A percentile compares a stretch with the other conserved stretches of the same genome.
Conservation (phyloP, 2,888 invertebrate genomes). For the Zaprionus bogoriensis region DNA sequence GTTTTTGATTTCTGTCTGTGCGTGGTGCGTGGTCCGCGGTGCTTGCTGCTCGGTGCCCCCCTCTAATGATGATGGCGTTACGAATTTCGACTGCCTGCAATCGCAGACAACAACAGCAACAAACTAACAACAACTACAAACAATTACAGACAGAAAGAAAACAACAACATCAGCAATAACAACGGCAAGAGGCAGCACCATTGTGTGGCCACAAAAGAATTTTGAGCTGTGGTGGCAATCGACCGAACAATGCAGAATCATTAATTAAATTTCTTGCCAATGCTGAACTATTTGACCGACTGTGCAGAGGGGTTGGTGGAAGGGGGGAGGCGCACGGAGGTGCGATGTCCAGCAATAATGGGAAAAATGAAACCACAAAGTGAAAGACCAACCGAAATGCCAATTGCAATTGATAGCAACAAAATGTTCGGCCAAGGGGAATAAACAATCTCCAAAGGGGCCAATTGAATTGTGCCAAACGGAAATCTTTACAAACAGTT, state of each 20-base stretch:
- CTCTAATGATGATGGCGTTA: conserved; percentile 79
- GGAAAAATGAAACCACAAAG: conserved; percentile 41
- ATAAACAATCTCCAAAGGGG: conserved; percentile 1
- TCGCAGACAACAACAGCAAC: conserved; percentile 23
- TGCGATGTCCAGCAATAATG: conserved; percentile 17
- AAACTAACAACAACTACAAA: conserved; percentile 46
- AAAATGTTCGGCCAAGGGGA: conserved; percentile 7
- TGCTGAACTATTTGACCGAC: conserved; percentile 53
- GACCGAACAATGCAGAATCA: conserved; percentile 73
- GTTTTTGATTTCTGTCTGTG: conserved; percentile 43
- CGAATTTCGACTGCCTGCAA: conserved; percentile 74
- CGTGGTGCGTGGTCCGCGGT: no score
- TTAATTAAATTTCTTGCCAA: conserved; percentile 73
- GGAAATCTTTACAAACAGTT: not conserved
- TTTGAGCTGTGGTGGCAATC: conserved; percentile 60
- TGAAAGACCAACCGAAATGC: conserved; percentile 43
- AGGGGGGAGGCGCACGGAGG: not conserved
- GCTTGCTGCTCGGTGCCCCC: not conserved
- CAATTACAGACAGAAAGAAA: conserved; percentile 61
- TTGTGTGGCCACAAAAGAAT: conserved; percentile 68
- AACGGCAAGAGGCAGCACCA: conserved; percentile 24
- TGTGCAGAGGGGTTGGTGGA: not conserved
- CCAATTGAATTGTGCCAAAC: conserved; percentile 18
- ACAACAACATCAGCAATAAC: conserved; percentile 5
- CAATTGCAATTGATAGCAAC: conserved; percentile 45